These are phyloP conservation scores for Pelecanus crispus DNA, from an alignment of 2,113 vertebrate species.

Conservation along the genomic window DNA sequence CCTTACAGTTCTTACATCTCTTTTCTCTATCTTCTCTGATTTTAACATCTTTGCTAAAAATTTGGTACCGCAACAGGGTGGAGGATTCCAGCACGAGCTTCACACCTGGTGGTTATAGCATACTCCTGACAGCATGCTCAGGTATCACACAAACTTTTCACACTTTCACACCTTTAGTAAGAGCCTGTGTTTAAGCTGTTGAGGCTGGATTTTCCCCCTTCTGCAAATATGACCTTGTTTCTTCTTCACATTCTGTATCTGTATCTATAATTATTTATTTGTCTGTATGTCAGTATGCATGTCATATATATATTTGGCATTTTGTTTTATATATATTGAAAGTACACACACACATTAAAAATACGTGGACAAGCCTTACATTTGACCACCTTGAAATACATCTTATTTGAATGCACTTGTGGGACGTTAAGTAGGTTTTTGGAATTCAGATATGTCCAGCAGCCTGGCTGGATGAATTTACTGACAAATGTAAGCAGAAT, in stretches of 20 bases:
- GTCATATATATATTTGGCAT: not conserved
- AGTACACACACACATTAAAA: not conserved
- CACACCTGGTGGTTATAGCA: not conserved
- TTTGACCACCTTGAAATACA: not conserved
- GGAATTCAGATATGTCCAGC: not conserved
- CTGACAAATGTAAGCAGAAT: not conserved
- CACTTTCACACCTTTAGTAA: fast-evolving
- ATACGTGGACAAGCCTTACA: fast-evolving
- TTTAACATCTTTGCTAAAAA: not conserved
- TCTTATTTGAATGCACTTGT: not conserved
- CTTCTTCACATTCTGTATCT: not conserved
- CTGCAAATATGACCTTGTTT: not conserved
- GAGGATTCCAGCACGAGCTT: not conserved
- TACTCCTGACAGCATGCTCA: not conserved
- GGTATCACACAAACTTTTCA: not conserved
- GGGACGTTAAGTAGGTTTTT: not conserved
- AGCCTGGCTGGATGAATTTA: not conserved
- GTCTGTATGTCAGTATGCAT: not conserved
- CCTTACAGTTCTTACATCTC: not conserved
- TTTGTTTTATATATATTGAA: not conserved
- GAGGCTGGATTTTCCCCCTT: not conserved
- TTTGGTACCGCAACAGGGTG: fast-evolving
- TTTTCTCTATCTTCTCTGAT: not conserved
- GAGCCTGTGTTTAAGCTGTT: not conserved
- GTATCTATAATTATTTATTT: not conserved